Conservation (phyloP, 2,797 vertebrate species). For the Danio albolineatus region DNA sequence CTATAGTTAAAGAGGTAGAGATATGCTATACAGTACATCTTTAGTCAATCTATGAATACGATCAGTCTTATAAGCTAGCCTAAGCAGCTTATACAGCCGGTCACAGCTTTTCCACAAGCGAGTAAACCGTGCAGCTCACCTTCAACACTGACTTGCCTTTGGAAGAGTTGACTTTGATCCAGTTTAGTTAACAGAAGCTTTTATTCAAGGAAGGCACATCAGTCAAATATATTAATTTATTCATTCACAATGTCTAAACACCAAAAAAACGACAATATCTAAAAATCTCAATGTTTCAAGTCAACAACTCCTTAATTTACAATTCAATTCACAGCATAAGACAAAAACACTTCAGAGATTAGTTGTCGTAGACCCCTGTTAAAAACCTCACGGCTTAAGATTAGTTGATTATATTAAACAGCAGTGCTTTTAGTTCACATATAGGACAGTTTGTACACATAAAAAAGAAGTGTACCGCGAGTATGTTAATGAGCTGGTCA, state of each 20-base stretch:
- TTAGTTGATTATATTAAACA: conserved; percentile 31
- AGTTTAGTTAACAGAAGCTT: conserved; percentile 52
- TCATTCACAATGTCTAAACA: conserved; percentile 48
- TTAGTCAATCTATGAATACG: too few relatives aligned
- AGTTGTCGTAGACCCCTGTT: conserved; percentile 6
- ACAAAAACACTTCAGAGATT: conserved; percentile 43
- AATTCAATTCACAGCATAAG: conserved; percentile 51
- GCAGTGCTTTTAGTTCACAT: conserved; percentile 43
- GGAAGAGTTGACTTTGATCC: not conserved
- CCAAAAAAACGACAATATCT: conserved; percentile 49
- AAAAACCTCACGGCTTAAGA: not conserved
- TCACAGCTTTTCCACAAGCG: too few relatives aligned
- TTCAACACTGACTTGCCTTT: not conserved
- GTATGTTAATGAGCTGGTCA: conserved; percentile 6
- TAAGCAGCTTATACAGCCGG: not conserved
- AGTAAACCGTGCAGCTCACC: not conserved
- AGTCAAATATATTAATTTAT: conserved; percentile 66
- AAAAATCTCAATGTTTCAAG: conserved; percentile 52
- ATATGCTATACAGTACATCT: too few relatives aligned
- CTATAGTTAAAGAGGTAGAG: too few relatives aligned
- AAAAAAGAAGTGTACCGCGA: conserved; percentile 25
- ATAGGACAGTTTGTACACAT: conserved; percentile 7
- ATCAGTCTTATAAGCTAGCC: not conserved
- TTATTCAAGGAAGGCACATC: conserved; percentile 81
- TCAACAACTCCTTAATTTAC: conserved; percentile 60